Base-by-base conservation (phyloP, 2,888 invertebrate genomes). In the Schizaphis graminum region DNA sequence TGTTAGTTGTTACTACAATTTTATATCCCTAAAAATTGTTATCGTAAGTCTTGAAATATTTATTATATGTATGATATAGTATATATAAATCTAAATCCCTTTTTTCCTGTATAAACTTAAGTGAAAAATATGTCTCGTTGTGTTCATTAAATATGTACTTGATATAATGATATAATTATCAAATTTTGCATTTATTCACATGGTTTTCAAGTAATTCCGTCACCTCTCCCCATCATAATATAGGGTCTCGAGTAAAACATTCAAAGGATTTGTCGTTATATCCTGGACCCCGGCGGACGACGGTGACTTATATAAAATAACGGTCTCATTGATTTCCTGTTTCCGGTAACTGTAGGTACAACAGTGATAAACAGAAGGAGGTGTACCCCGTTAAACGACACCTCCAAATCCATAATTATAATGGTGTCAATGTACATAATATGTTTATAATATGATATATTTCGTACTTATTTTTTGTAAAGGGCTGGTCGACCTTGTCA, bases 251-350 rank as follows among this genome's bases (percentile, higher is more conserved):
- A 8, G 77, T 16, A 21, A 77, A 77, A 77, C 35, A 35, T 26
- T 3, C 67, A 90, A 90, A n/a, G 90, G 67, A 90, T 90, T 47
- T 90, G 67, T 47, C 61, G 61, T 67, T 77, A 91, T 35, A 77
- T 77, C 77, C 35, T 35, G 21, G 35, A 41, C 77, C 53, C 77
- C 47, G n/a, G 13, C 24, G 16, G 49, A 85, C 44, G 21, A 7
- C 16, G n/a, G 24, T 41, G 77, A 77, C 77, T 28, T 57, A 44
- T 85, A 57, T 56, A 56, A 91, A 85, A 91, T 85, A 85, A 91
- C 91, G 91, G 85, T 91, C 77, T 53, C 84, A 85, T 91, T 26
- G 84, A 91, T 85, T 91, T 91, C 91, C 91, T 85, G 91, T 91
- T 91, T 91, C 85, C 84, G 85, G 84, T n/a, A 26, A 35, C 28